Conservation (phyloP, 2,888 invertebrate genomes). For the Anoplius nigerrimus region DNA sequence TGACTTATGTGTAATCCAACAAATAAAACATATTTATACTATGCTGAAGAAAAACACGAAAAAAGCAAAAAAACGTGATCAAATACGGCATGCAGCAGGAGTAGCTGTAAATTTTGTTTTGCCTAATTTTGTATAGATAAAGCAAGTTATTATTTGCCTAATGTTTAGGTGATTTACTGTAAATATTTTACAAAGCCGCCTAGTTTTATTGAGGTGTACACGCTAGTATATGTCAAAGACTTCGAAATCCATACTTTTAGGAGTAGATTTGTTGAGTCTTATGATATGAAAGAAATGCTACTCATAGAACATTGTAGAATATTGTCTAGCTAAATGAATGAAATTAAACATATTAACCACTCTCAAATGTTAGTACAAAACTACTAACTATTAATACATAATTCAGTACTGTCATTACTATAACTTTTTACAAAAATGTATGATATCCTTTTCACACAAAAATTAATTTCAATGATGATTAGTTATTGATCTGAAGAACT, state of each 20-base stretch:
- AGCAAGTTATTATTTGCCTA: conserved; percentile 33
- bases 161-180: conserved; percentile 39
- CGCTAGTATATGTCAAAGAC: conserved; percentile 56
- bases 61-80: conserved; percentile 3
- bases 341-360: conserved; percentile 40
- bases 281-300: conserved; percentile 25
- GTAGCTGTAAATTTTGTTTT: conserved; percentile 33
- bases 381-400: conserved; percentile 46
- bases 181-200: conserved; percentile 41
- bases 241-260: conserved; percentile 60
- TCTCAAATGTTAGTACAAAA: conserved; percentile 58
- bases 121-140: conserved; percentile 33
- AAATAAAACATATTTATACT: conserved; percentile 24
- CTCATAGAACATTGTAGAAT: conserved; percentile 27
- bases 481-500: neutral
- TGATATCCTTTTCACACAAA: neutral
- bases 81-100: conserved; percentile 10
- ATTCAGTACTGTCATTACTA: conserved; percentile 29
- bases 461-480: neutral
- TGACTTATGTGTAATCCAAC: conserved; percentile 16
- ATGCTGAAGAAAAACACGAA: conserved; percentile 7
- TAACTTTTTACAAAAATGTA: conserved; percentile 13
- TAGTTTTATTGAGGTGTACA: conserved; percentile 49
- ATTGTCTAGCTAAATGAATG: conserved; percentile 27
- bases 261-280: conserved; percentile 39